These are phyloP conservation scores for human (Homo sapiens) DNA, from an alignment of 2,113 vertebrate genomes.

Conservation along the genomic window GRCh38 chr18:22388001-22388500, in stretches of 20 bases:
- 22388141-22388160: neutral
- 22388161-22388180: neutral
- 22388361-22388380: neutral
- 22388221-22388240: neutral
- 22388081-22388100: neutral
- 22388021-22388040: neutral
- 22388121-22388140: neutral
- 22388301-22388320: neutral
- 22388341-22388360: neutral
- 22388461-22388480: neutral
- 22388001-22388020: neutral
- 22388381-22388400: neutral
- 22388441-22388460: neutral
- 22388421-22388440: neutral
- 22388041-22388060: neutral
- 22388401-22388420: neutral
- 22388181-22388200: neutral
- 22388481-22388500: no score
- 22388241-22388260: neutral
- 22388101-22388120: neutral
- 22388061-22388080: neutral
- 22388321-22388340: neutral
- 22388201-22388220: neutral
- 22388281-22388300: neutral
- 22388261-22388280: neutral